Conservation (phyloP, 2,113 vertebrate species). For the Toxotes chatareus region DNA sequence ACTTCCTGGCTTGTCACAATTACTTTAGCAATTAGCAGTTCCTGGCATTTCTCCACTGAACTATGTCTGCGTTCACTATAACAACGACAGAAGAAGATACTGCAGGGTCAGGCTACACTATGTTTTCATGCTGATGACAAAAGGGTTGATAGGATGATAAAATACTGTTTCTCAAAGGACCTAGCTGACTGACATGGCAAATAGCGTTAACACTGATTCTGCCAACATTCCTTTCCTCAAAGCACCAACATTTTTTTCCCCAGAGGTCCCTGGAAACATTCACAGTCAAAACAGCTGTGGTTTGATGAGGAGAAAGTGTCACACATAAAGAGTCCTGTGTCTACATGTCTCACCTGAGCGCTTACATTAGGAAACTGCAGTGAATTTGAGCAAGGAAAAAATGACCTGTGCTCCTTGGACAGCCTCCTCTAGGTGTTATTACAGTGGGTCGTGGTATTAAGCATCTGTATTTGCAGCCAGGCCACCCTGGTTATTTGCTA, state of each 20-base stretch:
- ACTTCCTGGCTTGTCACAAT: conserved; percentile 4
- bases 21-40: conserved; percentile 32
- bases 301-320: background rate
- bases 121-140: background rate
- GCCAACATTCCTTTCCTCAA: background rate
- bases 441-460: conserved; percentile 15
- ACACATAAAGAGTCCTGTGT: background rate
- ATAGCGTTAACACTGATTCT: background rate
- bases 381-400: conserved; percentile 19
- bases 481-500: conserved; percentile 75
- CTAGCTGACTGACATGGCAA: background rate
- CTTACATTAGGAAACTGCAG: conserved; percentile 1
- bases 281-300: background rate
- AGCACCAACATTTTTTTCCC: background rate
- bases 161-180: background rate
- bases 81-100: background rate
- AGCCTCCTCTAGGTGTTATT: conserved; percentile 33
- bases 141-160: background rate
- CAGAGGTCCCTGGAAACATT: background rate
- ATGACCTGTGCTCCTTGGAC: background rate
- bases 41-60: conserved; percentile 16
- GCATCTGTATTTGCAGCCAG: conserved; percentile 45
- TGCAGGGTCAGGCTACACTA: background rate
- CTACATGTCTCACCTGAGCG: background rate
- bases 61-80: conserved; percentile 15